Evolutionary conservation across 2,888 invertebrate species (phyloP).

Genomic region (Sinohyriopsis cumingii): DNA sequence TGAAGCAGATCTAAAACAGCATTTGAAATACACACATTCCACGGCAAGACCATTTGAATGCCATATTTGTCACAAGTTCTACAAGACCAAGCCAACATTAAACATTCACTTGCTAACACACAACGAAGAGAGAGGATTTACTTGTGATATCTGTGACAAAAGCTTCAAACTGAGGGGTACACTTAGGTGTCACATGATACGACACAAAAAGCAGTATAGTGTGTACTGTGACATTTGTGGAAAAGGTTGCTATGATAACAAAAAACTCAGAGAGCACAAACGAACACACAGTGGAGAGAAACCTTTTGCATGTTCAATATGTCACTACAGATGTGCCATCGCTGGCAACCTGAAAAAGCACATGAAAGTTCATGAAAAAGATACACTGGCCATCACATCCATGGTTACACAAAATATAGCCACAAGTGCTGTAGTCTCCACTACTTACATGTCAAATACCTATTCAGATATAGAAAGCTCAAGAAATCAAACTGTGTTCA

Average conservation of each 20-base stretch:
- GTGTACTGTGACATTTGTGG: constrained; percentile 34
- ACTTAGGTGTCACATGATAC: constrained; percentile 19
- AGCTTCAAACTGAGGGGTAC: constrained; percentile 24
- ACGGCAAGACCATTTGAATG: constrained; percentile 30
- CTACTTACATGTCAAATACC: too few relatives aligned
- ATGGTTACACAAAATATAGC: too few relatives aligned
- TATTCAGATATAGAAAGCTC: too few relatives aligned
- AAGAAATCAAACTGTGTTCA: too few relatives aligned
- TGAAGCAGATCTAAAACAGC: constrained; percentile 19
- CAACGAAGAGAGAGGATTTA: constrained; percentile 17
- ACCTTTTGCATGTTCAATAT: constrained; percentile 24
- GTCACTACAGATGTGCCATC: constrained; percentile 29
- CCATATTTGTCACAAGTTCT: constrained; percentile 33
- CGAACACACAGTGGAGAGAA: constrained; percentile 32
- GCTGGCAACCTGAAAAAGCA: constrained; percentile 31
- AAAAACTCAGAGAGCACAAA: constrained; percentile 22
- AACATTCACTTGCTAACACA: constrained; percentile 30
- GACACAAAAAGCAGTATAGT: constrained; percentile 31
- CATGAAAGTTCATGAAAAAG: constrained; percentile 28
- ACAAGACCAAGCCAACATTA: constrained; percentile 28
- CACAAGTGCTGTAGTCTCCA: too few relatives aligned
- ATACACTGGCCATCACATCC: constrained; percentile 6
- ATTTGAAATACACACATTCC: constrained; percentile 27
- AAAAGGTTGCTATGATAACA: constrained; percentile 31
- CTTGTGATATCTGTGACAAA: constrained; percentile 30